Evolutionary conservation across 2,797 vertebrate genomes (phyloP), one percentile per base, ranked within the genome.

Genomic region (Eidolon dupreanum): DNA sequence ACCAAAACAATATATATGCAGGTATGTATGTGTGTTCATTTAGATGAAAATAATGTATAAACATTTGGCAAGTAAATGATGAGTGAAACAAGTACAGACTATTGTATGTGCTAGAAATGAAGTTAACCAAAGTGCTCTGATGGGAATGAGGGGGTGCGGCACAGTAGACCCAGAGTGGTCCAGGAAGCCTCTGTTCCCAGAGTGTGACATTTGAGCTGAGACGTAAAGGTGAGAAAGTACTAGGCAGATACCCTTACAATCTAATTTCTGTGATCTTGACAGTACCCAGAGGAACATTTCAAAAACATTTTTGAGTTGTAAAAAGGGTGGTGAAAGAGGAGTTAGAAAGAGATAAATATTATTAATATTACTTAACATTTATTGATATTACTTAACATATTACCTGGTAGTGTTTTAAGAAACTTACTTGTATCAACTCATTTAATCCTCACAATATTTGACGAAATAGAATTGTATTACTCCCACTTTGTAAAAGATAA

Each of bases 31-130:
- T 70, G 8, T 33, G 88, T 71, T 74, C 79, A 57, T 77, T 94
- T 85, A 82, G 74, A 88, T 46, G 77, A 96, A 92, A 83, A 65
- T n/a, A 65, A 46, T 46, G 26, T 77, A 46, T 59, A 82, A 88
- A 86, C 59, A 93, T 79, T 78, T 91, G 86, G 51, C 74, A 84
- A 33, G n/a, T 59, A 55, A 51, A 41, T 57, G n/a, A 68, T 89
- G 38, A 57, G 2, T 53, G n/a, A 94, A 92, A 55, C 61, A 66
- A 20, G 6, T 51, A 55, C n/a, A 20, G 28, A 49, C 5, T 19
- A 17, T 43, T 55, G 73, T 8, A 4, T 33, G 36, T 61, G n/a
- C 26, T 68, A 31, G 88, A 92, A 87, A 13, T n/a, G 4, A 65
- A 82, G 70, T 41, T 22, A 51, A 22, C 43, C 53, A 15, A 17